A percentile compares a stretch with the other conserved stretches of the same genome.
Evolutionary conservation across 2,888 invertebrate genomes (phyloP).

Genomic region (Nomada flava): DNA sequence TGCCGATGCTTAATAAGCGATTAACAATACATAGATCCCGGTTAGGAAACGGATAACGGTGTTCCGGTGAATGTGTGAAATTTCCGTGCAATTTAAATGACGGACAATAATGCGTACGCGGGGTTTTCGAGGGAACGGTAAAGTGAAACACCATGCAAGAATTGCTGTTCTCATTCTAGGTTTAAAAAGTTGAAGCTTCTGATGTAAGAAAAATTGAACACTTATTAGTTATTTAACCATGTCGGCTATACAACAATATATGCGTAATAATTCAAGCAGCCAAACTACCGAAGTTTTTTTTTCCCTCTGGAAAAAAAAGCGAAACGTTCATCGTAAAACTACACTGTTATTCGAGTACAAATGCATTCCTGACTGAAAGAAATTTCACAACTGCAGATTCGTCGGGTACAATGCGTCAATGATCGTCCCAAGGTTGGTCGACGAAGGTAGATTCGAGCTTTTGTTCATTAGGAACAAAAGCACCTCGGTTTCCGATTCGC

Average conservation of each 20-base stretch:
- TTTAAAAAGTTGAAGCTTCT: not conserved
- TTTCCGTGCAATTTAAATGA: not conserved
- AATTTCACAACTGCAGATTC: not conserved
- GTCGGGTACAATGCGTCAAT: not conserved
- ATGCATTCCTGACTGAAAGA: not conserved
- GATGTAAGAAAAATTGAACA: not conserved
- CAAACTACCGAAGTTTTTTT: not conserved
- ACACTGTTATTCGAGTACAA: too few species aligned
- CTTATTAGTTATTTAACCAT: too few species aligned
- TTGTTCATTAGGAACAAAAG: slow-evolving; percentile 28
- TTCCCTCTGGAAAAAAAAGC: not conserved
- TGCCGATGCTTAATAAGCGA: slow-evolving; percentile 5
- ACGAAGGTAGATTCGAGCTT: slow-evolving; percentile 1
- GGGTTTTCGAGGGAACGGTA: not conserved
- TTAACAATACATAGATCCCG: not conserved
- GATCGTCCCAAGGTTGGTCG: not conserved
- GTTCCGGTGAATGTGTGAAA: not conserved
- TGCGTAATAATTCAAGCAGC: not conserved
- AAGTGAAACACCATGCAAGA: not conserved
- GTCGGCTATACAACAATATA: too few species aligned
- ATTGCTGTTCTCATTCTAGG: too few species aligned
- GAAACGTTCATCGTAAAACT: too few species aligned
- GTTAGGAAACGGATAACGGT: slow-evolving; percentile 32
- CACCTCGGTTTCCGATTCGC: not conserved
- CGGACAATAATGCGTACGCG: not conserved